Evolutionary conservation across 2,888 invertebrate species (phyloP), one percentile per base, ranked within the genome.

Genomic region (Habrosyne pyritoides): DNA sequence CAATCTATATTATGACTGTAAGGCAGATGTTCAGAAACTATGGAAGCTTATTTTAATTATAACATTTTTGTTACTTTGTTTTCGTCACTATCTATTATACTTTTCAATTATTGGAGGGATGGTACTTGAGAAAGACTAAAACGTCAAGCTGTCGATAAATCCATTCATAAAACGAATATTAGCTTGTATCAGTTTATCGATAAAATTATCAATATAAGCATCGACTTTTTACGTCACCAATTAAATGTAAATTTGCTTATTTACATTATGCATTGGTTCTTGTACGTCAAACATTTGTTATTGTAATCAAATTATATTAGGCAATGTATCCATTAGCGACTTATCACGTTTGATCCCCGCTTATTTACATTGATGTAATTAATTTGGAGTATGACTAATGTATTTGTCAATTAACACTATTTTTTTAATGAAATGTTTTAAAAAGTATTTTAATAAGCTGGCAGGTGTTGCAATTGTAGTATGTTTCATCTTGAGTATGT

Each of bases 211-310:
- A 14, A n/a, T 14, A 14, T 14, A 18, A 42, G 0, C 7, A 42
- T 42, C 47, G n/a, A 24, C n/a, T 47, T 26, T 26, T 26, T 8
- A 49, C 48, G 10, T 7, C 48, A 8, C 8, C 18, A 2, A 26
- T 14, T 18, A 24, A 1, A 48, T 48, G 48, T 24, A 8, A 48
- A 48, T 48, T 24, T 24, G 24, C n/a, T 12, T 24, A 14, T 14
- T 36, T 18, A 21, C 48, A 48, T 48, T 14, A 48, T 10, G 10
- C n/a, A 48, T 48, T 14, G 24, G 14, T n/a, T 48, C 22, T 48
- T 48, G 48, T 14, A 24, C 47, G 48, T 48, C 48, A 48, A 26
- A 14, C 22, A 48, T 48, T 48, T 48, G 48, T 48, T n/a, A 48
- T 48, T 26, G 48, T 48, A 48, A 48, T 48, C 42, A 42, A 42